Evolutionary conservation across 2,113 vertebrate genomes (phyloP).

Genomic region (Passer montanus): DNA sequence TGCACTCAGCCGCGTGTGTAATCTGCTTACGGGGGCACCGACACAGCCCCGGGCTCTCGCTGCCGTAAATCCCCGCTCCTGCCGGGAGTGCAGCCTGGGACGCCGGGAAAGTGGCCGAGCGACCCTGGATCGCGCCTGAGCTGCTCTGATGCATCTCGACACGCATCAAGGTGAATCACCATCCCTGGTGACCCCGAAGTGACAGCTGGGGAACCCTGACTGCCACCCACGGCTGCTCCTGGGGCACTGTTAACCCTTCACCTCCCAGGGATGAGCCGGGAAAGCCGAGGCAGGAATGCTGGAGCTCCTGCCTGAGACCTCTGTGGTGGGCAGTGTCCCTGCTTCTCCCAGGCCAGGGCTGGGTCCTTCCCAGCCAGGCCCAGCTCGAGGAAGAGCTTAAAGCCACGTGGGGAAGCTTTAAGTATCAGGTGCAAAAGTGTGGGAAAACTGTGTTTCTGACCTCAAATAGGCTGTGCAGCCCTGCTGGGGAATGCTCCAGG

Average conservation of each 20-base stretch:
- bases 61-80: neutral
- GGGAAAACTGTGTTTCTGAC: neutral
- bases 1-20: neutral
- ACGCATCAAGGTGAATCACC: conserved; percentile 42
- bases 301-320: neutral
- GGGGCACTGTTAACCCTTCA: neutral
- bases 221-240: neutral
- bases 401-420: neutral
- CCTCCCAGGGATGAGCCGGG: neutral
- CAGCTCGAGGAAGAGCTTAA: neutral
- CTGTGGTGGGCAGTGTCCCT: neutral
- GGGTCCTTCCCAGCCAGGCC: neutral
- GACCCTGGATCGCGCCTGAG: neutral
- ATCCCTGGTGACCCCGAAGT: neutral
- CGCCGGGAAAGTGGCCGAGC: neutral
- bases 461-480: neutral
- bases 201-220: neutral
- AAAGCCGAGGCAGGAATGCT: neutral
- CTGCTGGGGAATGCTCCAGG: neutral
- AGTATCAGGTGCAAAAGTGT: neutral
- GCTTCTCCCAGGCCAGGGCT: neutral
- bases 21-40: conserved; percentile 42
- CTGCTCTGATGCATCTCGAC: conserved; percentile 24
- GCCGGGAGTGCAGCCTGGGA: fast-evolving
- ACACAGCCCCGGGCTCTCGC: neutral